Evolutionary conservation across 2,113 vertebrate species (phyloP).

Genomic region (Apaloderma vittatum): DNA sequence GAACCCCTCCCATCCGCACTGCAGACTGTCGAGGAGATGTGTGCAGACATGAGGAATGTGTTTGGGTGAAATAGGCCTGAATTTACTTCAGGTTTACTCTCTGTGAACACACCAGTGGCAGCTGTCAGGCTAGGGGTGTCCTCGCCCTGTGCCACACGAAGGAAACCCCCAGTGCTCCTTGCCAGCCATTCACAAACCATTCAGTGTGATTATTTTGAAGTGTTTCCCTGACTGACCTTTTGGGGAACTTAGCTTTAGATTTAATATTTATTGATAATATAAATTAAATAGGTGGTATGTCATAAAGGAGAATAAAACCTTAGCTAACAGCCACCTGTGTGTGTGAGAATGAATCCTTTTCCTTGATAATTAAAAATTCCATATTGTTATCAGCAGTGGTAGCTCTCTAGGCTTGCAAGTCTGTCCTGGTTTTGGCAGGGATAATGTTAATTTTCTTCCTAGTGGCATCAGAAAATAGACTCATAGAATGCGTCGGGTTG

Average conservation of each 20-base stretch:
- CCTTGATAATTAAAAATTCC: not conserved
- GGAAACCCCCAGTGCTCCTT: not conserved
- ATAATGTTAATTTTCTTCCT: no score
- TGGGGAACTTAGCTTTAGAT: not conserved
- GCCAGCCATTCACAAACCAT: not conserved
- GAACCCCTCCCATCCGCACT: not conserved
- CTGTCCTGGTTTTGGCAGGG: no score
- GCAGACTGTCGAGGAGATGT: not conserved
- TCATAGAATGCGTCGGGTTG: no score
- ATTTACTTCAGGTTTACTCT: not conserved
- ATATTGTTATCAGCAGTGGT: not conserved
- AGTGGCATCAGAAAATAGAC: no score
- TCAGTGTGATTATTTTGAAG: not conserved
- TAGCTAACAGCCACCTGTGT: not conserved
- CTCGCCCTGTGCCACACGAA: rapidly evolving
- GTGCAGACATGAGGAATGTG: not conserved
- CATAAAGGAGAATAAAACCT: not conserved
- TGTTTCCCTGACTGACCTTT: not conserved
- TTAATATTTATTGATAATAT: not conserved
- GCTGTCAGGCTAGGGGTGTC: not conserved
- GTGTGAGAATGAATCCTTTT: not conserved
- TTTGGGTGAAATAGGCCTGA: conserved; percentile 5
- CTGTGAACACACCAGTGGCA: not conserved
- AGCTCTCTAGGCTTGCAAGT: not conserved
- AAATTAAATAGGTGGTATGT: not conserved